Evolutionary conservation across 2,797 vertebrate genomes (phyloP), one percentile per base, ranked within the genome.

Genomic region (Limnodromus scolopaceus): DNA sequence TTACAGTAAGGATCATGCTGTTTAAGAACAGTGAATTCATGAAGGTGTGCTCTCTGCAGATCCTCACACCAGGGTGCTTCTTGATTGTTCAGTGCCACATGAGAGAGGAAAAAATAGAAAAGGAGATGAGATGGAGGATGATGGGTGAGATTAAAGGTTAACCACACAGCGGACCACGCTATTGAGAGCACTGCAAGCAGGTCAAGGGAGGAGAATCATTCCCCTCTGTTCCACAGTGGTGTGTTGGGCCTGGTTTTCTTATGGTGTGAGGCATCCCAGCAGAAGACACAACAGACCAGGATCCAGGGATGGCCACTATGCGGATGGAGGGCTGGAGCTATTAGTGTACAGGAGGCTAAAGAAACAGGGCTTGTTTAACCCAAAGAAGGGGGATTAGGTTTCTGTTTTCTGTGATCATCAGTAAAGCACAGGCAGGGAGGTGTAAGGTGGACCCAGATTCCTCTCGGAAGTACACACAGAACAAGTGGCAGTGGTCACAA

Each of bases 391-490:
- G 6, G 3, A 1, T 39, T 16, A 23, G 16, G 24, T 57, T 74
- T 66, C 65, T 43, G 15, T 63, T 66, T 75, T 41, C 57, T 87
- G 22, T 1, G 0, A 8, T 72, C 8, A 4, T 23, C 16, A 46
- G 34, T 65, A 49, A 39, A 32, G 32, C 11, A 48, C 39, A 16
- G 36, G 28, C 11, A 16, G 28, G 45, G 51, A 11, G 1, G 7
- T 39, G 17, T 45, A 34, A 22, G 17, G 28, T 65, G 16, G 28
- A 61, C 46, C 18, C 34, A 7, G 27, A 48, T 93, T 28, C 24
- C 17, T 75, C 24, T 84, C 0, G 0, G 13, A 60, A 54, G 16
- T 60, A 32, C 16, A 28, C 1, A 0, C 14, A 39, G 34, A 38
- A 30, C 45, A 74, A 60, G 24, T 6, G 24, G 27, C 13, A 32